Evolutionary conservation across 2,797 vertebrate genomes (phyloP), one percentile per base, ranked within the genome.

Genomic region (Enteromius trimaculatus): DNA sequence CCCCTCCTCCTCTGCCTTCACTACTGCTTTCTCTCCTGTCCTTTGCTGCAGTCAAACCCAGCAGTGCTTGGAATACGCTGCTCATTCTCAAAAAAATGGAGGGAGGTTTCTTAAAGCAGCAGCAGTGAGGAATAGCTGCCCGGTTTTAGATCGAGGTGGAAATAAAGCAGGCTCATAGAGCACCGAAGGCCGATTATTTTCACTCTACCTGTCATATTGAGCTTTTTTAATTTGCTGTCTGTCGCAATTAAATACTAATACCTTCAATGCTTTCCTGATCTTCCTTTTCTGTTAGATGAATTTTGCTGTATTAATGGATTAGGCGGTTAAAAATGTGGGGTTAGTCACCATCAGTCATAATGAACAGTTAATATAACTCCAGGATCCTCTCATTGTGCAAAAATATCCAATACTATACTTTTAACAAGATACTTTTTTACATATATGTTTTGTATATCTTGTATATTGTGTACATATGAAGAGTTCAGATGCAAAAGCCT

Each of bases 41-140:
- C 87, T 79, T 31, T 90, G 84, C 89, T 89, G 84, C 84, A 85
- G 81, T 84, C 81, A 76, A 69, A 80, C 26, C 10, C 77, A 65
- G 62, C 76, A 60, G 47, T 42, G 84, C 51, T 82, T 78, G 42
- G 21, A 83, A 76, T 49, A 82, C 65, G 68, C 47, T 72, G 71
- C 80, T 83, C 84, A 81, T 83, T 87, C 64, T 76, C 77, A 83
- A 87, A 82, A 53, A 76, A 49, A 31, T 42, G 69, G 66, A 86
- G 58, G 53, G 55, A 85, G 29, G 19, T 47, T 80, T 34, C 78
- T 81, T 80, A 79, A 84, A 49, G 51, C 60, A 78, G 77, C 34
- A 79, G 77, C 37, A 79, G 23, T 37, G 39, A 6, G 34, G 71
- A 77, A 77, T 23, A 77, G n/a, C 44, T 77, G 23, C 42, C 26